Base-by-base conservation (phyloP, 1,140 invertebrate species). In the Dufourea novaeangliae region DNA sequence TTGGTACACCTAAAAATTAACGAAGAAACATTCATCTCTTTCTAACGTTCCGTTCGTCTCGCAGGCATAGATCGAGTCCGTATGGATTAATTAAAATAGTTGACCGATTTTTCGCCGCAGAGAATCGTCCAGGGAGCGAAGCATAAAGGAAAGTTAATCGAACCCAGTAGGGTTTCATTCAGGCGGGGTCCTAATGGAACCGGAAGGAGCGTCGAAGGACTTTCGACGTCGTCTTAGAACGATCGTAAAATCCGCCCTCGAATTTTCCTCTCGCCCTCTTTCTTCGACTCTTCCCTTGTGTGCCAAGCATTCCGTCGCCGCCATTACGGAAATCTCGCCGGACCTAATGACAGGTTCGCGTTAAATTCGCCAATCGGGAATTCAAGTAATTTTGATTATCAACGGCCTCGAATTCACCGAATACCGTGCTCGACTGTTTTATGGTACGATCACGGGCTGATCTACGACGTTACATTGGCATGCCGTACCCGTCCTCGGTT, bases 321-420 rank as follows among this genome's bases (percentile, higher is more conserved):
- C 39, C 39, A 52, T 64, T 27, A 44, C 59, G n/a, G 41, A 25
- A 64, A 66, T 46, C 59, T 61, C 41, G 66, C 70, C 11, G 61
- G 68, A 79, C 69, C 80, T 78, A 82, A 80, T 75, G 63, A 52
- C 57, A 64, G 66, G 74, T 78, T 27, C 63, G 61, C 29, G 62
- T 75, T 69, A 73, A 84, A 86, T 73, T 78, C 69, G 68, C 64
- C 73, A 80, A 83, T 79, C 59, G 79, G 8, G 83, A 89, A 88
- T 88, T 79, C 67, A 56, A 77, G 67, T 82, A 86, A 90, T 90
- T 88, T 88, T 78, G 79, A 88, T 89, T 89, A 86, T 78, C 77
- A 54, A 75, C 74, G 57, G 25, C 39, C 44, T 27, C 39, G 64
- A 79, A 82, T 78, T 81, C 79, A 17, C 41, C 59, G 68, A 84